Evolutionary conservation across 2,888 invertebrate species (phyloP).

Genomic region (Amblyjoppa proteus): DNA sequence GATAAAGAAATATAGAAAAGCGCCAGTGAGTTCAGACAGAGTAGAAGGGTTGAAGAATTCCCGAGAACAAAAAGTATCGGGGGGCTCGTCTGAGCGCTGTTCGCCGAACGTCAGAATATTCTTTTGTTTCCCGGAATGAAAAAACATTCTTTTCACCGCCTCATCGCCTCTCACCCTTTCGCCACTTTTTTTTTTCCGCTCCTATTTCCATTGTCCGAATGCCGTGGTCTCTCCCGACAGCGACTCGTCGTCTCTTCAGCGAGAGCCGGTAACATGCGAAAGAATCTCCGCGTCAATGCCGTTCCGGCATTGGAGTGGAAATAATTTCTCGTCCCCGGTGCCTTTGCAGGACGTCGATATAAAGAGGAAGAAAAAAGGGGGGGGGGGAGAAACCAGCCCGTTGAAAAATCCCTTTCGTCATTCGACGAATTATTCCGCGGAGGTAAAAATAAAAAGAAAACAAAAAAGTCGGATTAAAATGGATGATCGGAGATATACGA

Average conservation of each 20-base stretch:
- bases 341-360: constrained; percentile 19
- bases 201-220: constrained; percentile 69
- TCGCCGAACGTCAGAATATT: constrained; percentile 71
- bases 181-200: constrained; percentile 51
- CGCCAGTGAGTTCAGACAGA: constrained; percentile 27
- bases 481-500: constrained; percentile 36
- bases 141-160: constrained; percentile 71
- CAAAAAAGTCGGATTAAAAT: neutral
- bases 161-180: constrained; percentile 42
- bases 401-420: constrained; percentile 30
- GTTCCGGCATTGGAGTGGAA: constrained; percentile 65
- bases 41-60: constrained; percentile 63
- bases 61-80: constrained; percentile 69
- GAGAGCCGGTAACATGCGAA: constrained; percentile 33
- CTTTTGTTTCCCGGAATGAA: constrained; percentile 76
- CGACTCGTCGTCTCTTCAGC: constrained; percentile 44
- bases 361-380: constrained; percentile 10
- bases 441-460: constrained; percentile 15
- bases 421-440: neutral
- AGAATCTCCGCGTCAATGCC: constrained; percentile 46
- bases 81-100: constrained; percentile 64
- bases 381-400: constrained; percentile 20
- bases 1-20: constrained; percentile 30
- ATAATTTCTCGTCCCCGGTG: constrained; percentile 59
- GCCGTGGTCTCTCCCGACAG: constrained; percentile 43